Evolutionary conservation across 2,113 vertebrate genomes (phyloP).

Genomic region (Cryptomyrus ogoouensis): DNA sequence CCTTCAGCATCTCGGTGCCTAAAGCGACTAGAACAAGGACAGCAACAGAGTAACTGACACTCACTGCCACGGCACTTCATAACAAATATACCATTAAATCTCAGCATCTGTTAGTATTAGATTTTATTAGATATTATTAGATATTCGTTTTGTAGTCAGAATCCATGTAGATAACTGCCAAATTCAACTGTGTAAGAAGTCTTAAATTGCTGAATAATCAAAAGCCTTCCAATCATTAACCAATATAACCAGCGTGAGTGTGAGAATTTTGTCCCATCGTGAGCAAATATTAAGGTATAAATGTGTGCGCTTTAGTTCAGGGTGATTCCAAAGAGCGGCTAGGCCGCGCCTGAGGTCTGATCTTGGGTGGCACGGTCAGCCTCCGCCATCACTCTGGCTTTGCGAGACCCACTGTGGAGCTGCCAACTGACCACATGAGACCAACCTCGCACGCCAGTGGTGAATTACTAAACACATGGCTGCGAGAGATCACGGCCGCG

Average conservation of each 20-base stretch:
- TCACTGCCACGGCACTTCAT: background rate
- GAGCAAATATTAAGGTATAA: background rate
- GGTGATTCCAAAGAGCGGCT: background rate
- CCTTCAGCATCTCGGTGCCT: background rate
- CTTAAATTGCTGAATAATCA: background rate
- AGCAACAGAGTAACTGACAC: background rate
- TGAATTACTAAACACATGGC: background rate
- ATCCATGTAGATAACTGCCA: background rate
- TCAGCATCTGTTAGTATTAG: background rate
- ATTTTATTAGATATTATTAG: background rate
- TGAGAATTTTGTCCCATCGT: background rate
- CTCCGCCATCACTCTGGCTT: background rate
- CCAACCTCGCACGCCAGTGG: background rate
- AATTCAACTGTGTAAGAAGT: background rate
- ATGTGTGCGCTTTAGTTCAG: background rate
- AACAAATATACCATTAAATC: background rate
- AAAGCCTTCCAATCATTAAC: background rate
- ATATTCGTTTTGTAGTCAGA: background rate
- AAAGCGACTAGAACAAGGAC: background rate
- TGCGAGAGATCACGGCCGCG: background rate
- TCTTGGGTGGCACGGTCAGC: background rate
- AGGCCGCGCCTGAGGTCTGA: background rate
- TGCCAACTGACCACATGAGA: background rate
- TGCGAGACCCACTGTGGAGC: background rate
- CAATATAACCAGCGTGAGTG: background rate